These are phyloP conservation scores for Mormoops blainvillei DNA, from an alignment of 2,113 vertebrate species.

Conservation along the genomic window DNA sequence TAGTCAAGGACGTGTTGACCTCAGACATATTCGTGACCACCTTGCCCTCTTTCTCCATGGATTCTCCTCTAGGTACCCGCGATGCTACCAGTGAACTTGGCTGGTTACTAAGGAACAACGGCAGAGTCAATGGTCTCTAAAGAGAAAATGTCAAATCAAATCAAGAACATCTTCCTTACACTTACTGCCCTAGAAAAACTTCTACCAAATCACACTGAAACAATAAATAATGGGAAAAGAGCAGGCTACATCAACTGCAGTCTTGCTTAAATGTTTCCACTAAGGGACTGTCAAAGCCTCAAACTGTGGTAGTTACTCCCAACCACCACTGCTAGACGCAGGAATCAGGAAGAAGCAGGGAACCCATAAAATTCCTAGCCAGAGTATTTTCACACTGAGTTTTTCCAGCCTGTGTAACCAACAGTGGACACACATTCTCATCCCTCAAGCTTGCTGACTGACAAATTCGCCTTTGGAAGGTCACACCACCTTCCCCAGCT, in stretches of 20 bases:
- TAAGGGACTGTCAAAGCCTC: conserved; percentile 20
- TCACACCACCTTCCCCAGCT: neutral
- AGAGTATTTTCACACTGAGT: conserved; percentile 4
- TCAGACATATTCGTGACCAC: neutral
- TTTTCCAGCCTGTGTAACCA: conserved; percentile 2
- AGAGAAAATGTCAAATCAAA: conserved; percentile 16
- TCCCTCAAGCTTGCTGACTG: neutral
- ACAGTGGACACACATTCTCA: neutral
- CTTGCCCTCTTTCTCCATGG: neutral
- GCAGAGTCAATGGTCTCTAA: neutral
- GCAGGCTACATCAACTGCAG: neutral
- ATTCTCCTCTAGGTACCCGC: neutral
- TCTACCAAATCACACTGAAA: neutral
- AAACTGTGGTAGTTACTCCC: neutral
- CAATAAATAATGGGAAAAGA: neutral
- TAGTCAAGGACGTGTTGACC: neutral
- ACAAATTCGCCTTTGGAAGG: neutral
- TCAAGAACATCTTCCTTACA: neutral
- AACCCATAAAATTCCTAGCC: neutral
- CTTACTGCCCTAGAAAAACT: neutral
- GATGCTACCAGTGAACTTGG: neutral
- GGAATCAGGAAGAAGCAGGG: neutral
- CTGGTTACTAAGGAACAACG: neutral
- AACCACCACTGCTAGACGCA: neutral
- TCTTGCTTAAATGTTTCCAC: conserved; percentile 37